A percentile compares a stretch with the other conserved stretches of the same genome.
phyloP scores from a whole-genome alignment of 2,113 vertebrate genomes.

The Chloroceryle aenea region DNA sequence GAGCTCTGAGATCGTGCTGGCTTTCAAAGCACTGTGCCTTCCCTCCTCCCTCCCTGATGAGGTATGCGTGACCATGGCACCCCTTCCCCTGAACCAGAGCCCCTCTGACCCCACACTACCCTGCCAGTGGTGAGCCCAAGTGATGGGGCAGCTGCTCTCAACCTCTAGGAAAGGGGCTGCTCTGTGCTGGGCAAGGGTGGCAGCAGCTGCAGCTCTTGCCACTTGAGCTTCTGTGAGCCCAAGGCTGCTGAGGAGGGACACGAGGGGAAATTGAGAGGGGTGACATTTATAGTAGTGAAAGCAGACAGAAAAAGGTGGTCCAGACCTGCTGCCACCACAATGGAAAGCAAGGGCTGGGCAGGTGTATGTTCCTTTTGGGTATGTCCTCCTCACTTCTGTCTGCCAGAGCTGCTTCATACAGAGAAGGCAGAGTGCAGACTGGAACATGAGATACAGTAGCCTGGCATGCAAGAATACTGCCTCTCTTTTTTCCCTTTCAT shows the following conservation, averaged over 20 bases:
- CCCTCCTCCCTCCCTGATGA: rapidly evolving
- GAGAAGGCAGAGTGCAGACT: not conserved
- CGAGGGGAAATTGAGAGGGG: not conserved
- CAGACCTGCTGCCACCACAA: not conserved
- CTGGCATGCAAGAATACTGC: not conserved
- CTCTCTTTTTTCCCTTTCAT: not conserved
- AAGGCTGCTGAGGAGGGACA: not conserved
- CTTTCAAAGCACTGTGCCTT: not conserved
- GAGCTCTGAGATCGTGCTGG: rapidly evolving
- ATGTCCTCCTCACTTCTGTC: not conserved
- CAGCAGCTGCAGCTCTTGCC: not conserved
- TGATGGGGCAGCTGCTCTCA: not conserved
- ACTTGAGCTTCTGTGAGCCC: not conserved
- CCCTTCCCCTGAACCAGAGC: not conserved
- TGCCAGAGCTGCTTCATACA: not conserved
- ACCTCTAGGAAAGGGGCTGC: rapidly evolving
- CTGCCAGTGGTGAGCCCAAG: rapidly evolving
- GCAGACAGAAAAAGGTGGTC: rapidly evolving
- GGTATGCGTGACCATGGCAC: rapidly evolving
- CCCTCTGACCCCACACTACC: not conserved
- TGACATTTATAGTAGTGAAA: not conserved
- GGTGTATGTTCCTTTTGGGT: not conserved
- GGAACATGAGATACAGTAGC: not conserved
- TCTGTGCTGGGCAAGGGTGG: rapidly evolving
- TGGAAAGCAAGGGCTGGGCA: not conserved